These are phyloP conservation scores for Chamaea fasciata DNA, from an alignment of 2,113 vertebrate genomes.

Conservation along the genomic window DNA sequence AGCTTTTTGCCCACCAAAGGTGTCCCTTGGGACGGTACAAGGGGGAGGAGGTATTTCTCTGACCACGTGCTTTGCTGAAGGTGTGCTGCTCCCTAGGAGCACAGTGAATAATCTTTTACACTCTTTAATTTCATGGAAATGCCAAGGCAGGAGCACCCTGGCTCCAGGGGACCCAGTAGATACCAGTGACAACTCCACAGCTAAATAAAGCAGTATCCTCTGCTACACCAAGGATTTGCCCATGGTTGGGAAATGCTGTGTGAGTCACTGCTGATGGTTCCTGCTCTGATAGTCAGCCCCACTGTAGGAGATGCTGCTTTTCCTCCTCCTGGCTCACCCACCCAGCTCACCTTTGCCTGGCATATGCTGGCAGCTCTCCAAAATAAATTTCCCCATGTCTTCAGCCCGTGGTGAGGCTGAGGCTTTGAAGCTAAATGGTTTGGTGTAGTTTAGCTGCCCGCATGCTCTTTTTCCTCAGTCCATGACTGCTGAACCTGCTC, in stretches of 20 bases:
- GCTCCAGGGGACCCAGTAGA: neutral
- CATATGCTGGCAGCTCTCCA: neutral
- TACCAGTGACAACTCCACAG: neutral
- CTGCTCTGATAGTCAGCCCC: neutral
- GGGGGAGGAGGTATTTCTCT: neutral
- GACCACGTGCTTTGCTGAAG: neutral
- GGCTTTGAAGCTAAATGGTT: neutral
- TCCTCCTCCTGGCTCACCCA: neutral
- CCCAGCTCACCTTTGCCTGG: neutral
- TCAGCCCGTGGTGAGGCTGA: neutral
- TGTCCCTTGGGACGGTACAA: neutral
- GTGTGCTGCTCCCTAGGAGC: neutral
- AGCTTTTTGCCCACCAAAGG: neutral
- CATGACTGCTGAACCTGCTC: neutral
- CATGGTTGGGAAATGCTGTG: neutral
- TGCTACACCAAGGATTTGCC: neutral
- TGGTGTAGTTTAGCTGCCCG: neutral
- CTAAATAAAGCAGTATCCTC: neutral
- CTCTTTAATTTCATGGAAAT: neutral
- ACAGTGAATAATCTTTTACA: neutral
- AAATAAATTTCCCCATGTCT: neutral
- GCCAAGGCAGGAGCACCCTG: neutral
- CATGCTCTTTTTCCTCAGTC: fast-evolving
- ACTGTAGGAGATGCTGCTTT: neutral
- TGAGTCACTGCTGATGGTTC: neutral